Evolutionary conservation across 2,113 vertebrate species (phyloP), one percentile per base, ranked within the genome.

Genomic region (Thunnus maccoyii): DNA sequence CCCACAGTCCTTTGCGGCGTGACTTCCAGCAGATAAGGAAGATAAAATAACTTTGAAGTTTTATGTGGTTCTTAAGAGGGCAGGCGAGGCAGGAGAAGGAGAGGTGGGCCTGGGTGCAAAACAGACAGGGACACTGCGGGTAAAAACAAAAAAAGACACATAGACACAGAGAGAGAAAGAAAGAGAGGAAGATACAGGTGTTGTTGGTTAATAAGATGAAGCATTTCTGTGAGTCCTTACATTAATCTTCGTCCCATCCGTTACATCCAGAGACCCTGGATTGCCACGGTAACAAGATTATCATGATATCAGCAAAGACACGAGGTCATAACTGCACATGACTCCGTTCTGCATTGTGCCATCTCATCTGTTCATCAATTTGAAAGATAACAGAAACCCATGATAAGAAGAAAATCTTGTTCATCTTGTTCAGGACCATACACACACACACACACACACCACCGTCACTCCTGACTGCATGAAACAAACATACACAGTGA

Each of bases 41-140:
- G 68, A 77, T 83, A 67, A 82, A 63, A 72, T 12, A 48, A 82
- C 76, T 89, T 89, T 91, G 79, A 88, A 88, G 86, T 78, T 89
- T 66, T 57, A 62, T 84, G 66, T 14, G n/a, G 61, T 73, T 83
- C 13, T 76, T 75, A 82, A 79, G 75, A 72, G 44, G 70, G 32
- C 48, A 66, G 41, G 47, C 20, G 50, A 32, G 16, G 56, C 36
- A 60, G 48, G 48, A 58, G 41, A 4, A 32, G 11, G 15, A 57
- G 17, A 75, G 55, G 6, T 0, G 4, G 55, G 3, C 0, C 4
- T 1, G 58, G 47, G 64, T 16, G 58, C 17, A 41, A 81, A 60
- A 67, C 18, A 78, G 51, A 52, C 22, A 72, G 46, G 44, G 25
- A 56, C 47, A n/a, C 41, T 55, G 52, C 47, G 58, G 41, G 60